Base-by-base conservation (phyloP, 2,113 vertebrate genomes). In the Lontra canadensis region DNA sequence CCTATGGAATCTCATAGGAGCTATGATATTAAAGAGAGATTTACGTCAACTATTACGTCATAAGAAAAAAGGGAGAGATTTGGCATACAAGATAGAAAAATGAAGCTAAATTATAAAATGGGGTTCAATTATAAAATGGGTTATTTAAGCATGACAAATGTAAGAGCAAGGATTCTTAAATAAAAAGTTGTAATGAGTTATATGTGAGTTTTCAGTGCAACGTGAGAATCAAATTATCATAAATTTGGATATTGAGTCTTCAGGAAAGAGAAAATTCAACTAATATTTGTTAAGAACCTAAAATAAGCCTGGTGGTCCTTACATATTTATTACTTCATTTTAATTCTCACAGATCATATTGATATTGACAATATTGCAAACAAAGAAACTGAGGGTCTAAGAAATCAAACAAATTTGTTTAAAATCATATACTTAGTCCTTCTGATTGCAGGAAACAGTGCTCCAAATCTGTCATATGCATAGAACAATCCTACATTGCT, bases 101-200 rank as follows among this genome's bases (percentile, higher is more conserved):
- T 63, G 25, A 95, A 80, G 87, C 90, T 92, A 92, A 94, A 65
- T 76, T 76, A 85, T 63, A 85, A 86, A 90, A 93, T 65, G 8
- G 23, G 44, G 4, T 71, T 65, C 25, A 95, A 7, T 78, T 97
- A 93, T 83, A 74, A 94, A 63, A 80, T 29, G 26, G 9, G 23
- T 29, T 78, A 76, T 79, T 55, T 92, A 81, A 86, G n/a, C 49
- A 82, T 52, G 44, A 81, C 63, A 93, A 85, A 82, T 80, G 83
- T 92, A 90, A 93, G 49, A 63, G 26, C n/a, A 94, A 65, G 29
- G 8, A 81, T 87, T 39, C 20, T 90, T 85, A 81, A 55, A 74
- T 91, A 34, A 79, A 86, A 94, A 76, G 25, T 39, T 79, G 6
- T 61, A 82, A 25, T 79, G 91, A 87, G 23, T 90, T 88, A 87